Base-by-base conservation (phyloP, 2,888 invertebrate species). In the Andrena praecox region DNA sequence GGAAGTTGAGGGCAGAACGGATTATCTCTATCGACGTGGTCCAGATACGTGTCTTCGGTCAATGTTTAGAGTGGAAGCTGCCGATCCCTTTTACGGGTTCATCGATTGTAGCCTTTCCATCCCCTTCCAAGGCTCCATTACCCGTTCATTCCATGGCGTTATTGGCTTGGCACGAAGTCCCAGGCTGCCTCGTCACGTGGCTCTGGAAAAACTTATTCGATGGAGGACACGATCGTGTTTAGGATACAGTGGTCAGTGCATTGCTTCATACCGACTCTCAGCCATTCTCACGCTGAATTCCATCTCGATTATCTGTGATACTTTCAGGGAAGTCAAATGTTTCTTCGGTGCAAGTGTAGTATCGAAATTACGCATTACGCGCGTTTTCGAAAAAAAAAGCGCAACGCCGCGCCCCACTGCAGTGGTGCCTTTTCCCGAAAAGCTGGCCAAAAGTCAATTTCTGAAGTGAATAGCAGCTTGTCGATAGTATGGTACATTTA, bases 11-110 rank as follows among this genome's bases (percentile, higher is more conserved):
- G 75, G 74, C 29, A 20, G 77, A 77, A 50, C 42, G 77, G 77
- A 84, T 86, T 84, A 84, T 78, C 31, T 33, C 33, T 20, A 77
- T 71, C 69, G 33, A 52, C 31, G 60, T n/a, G 64, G 64, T 42
- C n/a, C 12, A 27, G 35, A 63, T 66, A 42, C 42, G 67, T 71
- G 62, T 71, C 67, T 62, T 77, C 67, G 71, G 62, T 63, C 67
- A 80, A 71, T 67, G 80, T 73, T 78, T 78, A 78, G 72, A 67
- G 62, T 77, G 31, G 72, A 52, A 48, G 42, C 56, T 56, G 72
- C 80, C 42, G 67, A 77, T 77, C 71, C 68, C 72, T 73, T 80
- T 80, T 66, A 71, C 48, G 60, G 52, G 59, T 66, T 56, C 52
- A 54, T 79, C 79, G 74, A 79, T 77, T 73, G 80, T 80, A 73